Percentiles rank a stretch among this genome's conserved stretches.
These are phyloP conservation scores for Prionailurus viverrinus DNA, from an alignment of 2,113 vertebrate genomes.

Conservation along the genomic window DNA sequence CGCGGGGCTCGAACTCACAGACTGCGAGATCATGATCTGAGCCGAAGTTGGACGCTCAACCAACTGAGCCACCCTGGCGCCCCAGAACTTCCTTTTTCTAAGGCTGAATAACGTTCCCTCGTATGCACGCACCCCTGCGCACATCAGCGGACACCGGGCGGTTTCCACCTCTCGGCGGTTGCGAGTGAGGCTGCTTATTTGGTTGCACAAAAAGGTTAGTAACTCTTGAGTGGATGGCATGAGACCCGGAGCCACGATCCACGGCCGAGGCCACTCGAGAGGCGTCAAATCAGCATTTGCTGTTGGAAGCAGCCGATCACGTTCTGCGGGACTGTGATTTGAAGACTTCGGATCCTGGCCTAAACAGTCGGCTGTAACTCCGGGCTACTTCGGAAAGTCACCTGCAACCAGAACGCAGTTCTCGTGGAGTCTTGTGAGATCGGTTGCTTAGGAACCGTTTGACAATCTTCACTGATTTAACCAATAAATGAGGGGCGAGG, in stretches of 20 bases:
- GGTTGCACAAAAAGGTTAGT: not conserved
- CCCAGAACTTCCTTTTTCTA: not conserved
- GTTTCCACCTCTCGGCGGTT: not conserved
- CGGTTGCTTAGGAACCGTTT: slow-evolving; percentile 41
- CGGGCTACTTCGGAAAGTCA: not conserved
- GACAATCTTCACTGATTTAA: slow-evolving; percentile 19
- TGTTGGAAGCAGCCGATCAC: not conserved
- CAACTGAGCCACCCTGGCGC: no score
- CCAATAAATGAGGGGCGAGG: not conserved
- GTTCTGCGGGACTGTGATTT: not conserved
- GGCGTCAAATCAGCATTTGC: not conserved
- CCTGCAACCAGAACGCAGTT: slow-evolving; percentile 32
- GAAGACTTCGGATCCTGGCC: slow-evolving; percentile 13
- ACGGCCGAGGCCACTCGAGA: rapidly evolving
- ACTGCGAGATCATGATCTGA: no score
- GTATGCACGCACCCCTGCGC: not conserved
- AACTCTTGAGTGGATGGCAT: not conserved
- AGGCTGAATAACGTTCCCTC: not conserved
- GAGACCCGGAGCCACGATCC: not conserved
- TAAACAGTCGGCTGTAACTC: not conserved
- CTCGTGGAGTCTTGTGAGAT: not conserved
- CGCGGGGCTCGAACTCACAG: no score
- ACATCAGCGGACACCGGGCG: not conserved
- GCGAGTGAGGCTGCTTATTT: not conserved
- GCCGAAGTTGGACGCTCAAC: no score